Percentiles rank a stretch among this genome's conserved stretches.
These are phyloP conservation scores for Parauchenoglanis punctatus DNA, from an alignment of 2,797 vertebrate genomes.

Conservation along the genomic window DNA sequence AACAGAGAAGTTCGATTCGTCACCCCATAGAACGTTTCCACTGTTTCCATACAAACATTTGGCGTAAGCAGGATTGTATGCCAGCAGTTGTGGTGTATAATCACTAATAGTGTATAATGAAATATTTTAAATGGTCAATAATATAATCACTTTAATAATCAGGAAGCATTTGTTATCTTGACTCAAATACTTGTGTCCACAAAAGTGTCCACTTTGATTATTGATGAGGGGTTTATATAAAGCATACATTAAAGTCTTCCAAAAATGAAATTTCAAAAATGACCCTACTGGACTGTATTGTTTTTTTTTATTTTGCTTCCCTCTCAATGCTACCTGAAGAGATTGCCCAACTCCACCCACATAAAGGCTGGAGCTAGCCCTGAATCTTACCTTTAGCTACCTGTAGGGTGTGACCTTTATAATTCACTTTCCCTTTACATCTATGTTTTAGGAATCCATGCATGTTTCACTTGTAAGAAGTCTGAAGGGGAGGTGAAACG, in stretches of 20 bases:
- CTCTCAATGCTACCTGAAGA: not conserved
- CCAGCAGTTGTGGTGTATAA: not conserved
- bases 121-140: not conserved
- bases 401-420: not conserved
- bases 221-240: not conserved
- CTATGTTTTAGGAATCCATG: constrained; percentile 79
- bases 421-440: not conserved
- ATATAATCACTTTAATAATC: not conserved
- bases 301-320: not conserved
- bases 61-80: not conserved
- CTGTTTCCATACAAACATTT: not conserved
- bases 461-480: constrained; percentile 92
- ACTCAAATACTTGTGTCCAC: not conserved
- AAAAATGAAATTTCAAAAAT: not conserved
- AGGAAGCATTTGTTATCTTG: not conserved
- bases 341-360: not conserved
- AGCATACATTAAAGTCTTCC: not conserved
- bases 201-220: not conserved
- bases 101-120: not conserved
- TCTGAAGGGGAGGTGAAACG: constrained; percentile 83
- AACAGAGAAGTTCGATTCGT: no score
- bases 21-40: no score
- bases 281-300: not conserved
- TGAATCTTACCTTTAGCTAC: not conserved
- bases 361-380: not conserved